Conservation (phyloP, 1,140 invertebrate species). For the Micrasema longulum region DNA sequence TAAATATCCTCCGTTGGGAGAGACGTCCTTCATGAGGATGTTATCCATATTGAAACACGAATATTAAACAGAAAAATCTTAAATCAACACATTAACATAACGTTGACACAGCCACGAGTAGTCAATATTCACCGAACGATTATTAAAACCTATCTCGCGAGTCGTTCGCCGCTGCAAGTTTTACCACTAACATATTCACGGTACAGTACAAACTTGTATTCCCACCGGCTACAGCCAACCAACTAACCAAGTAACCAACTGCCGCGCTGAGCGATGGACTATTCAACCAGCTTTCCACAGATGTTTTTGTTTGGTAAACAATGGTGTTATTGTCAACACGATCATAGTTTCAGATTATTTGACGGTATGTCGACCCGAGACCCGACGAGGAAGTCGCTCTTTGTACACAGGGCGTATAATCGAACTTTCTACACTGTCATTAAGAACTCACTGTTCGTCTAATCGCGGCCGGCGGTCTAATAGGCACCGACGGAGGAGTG, state of each 20-base stretch:
- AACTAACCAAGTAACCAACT: conserved; percentile 9
- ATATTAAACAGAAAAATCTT: neutral
- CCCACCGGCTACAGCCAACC: neutral
- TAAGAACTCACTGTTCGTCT: no score
- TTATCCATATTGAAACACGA: conserved; percentile 20
- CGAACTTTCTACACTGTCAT: no score
- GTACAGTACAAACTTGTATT: neutral
- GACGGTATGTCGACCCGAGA: no score
- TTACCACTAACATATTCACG: neutral
- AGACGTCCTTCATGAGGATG: conserved; percentile 19
- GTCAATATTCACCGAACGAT: neutral
- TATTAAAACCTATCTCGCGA: neutral
- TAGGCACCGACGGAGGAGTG: neutral
- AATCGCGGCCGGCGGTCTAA: neutral
- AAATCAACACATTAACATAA: neutral
- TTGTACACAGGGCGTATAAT: no score
- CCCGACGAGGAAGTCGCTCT: no score
- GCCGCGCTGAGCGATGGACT: neutral
- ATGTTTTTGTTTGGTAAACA: conserved; percentile 33
- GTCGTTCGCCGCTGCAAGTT: neutral
- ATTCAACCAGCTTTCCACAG: conserved; percentile 6
- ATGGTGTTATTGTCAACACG: conserved; percentile 8
- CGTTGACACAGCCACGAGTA: neutral
- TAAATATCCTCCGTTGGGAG: conserved; percentile 8
- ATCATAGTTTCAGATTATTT: no score